Percentiles rank a stretch among this genome's conserved stretches.
Conservation (phyloP, 2,888 invertebrate genomes). For the Galerucella pusilla region DNA sequence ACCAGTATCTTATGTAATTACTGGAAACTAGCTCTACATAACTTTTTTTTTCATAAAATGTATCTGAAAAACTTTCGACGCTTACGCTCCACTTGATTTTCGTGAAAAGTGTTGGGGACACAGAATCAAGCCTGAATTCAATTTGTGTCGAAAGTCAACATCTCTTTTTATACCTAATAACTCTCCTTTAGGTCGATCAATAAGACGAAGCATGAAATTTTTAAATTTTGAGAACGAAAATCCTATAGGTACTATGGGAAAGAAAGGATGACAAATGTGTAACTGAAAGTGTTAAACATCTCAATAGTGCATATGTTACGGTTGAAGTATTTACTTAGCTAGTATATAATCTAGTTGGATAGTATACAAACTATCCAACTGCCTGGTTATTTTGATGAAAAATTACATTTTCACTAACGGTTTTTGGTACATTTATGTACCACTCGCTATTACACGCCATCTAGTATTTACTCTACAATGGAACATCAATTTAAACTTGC, state of each 20-base stretch:
- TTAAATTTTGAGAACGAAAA: neutral
- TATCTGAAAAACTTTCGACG: neutral
- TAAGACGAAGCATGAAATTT: neutral
- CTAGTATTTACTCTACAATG: too few relatives aligned
- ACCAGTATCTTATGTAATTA: neutral
- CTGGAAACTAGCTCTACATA: neutral
- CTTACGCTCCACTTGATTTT: neutral
- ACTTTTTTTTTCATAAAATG: neutral
- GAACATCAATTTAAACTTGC: too few relatives aligned
- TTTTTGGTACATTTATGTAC: too few relatives aligned
- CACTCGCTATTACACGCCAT: too few relatives aligned
- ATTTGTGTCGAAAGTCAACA: constrained; percentile 61
- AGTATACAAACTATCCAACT: too few relatives aligned
- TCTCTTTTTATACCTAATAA: constrained; percentile 15
- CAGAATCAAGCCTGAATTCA: constrained; percentile 54
- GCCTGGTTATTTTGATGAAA: too few relatives aligned
- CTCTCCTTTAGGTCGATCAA: neutral
- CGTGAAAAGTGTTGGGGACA: neutral
- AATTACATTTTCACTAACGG: too few relatives aligned
- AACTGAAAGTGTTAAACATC: too few relatives aligned
- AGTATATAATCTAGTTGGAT: too few relatives aligned
- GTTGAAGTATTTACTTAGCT: too few relatives aligned
- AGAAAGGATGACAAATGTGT: neutral
- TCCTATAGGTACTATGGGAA: neutral
- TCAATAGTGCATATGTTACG: too few relatives aligned